Evolutionary conservation across 2,888 invertebrate genomes (phyloP), one percentile per base, ranked within the genome.

Genomic region (Eristalis intricaria): DNA sequence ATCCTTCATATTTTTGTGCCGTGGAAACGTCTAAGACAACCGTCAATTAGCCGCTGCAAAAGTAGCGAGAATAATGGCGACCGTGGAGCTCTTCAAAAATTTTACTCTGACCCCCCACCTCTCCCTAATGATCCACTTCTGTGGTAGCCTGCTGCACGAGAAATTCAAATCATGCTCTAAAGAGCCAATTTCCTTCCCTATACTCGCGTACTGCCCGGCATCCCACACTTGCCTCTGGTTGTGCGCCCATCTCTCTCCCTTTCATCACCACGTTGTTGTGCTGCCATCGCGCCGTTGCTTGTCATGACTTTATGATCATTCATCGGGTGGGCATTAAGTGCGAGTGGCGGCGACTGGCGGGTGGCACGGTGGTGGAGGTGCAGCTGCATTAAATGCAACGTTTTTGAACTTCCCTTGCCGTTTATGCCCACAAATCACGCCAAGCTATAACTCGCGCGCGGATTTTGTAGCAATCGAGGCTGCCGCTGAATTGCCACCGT

Each of bases 301-400:
- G 60, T 23, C 60, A 60, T 60, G 32, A 22, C 38, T 76, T 71
- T 40, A 35, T 43, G 58, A 82, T 76, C 70, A 75, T 50, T 70
- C 70, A 60, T 74, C 68, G 73, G 35, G 23, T 23, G 50, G 69
- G 65, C 73, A 85, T 76, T 81, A 85, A 77, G 81, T 69, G 43
- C 43, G 43, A 43, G 15, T 43, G 13, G 43, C 3, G 26, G 26
- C 1, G 26, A 26, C 26, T 4, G 43, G 4, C 43, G n/a, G 64
- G 64, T 70, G 65, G 58, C 26, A 50, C 19, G 26, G 13, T 7
- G 26, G 60, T 29, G 65, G 69, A 87, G 87, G 87, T 87, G 87
- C 84, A 87, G 87, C 84, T 87, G 87, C 87, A 87, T 71, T 87
- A 87, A 87, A 87, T 87, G 87, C 87, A 87, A 76, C 87, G 87